A percentile compares a stretch with the other conserved stretches of the same genome.
Evolutionary conservation across 2,113 vertebrate genomes (phyloP).

Genomic region (Stigmatopora argus): DNA sequence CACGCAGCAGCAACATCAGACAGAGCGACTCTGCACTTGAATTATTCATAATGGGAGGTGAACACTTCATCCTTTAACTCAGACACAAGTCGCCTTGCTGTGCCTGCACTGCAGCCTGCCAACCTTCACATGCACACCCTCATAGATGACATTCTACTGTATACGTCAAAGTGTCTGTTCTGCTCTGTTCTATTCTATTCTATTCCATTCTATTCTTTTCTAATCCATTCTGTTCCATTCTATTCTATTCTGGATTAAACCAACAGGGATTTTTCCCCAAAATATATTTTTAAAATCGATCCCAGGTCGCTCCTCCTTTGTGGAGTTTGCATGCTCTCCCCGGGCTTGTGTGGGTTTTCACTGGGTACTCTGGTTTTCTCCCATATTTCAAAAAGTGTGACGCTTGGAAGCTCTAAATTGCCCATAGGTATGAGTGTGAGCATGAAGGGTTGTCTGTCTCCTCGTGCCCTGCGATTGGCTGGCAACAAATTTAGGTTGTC

Average conservation of each 20-base stretch:
- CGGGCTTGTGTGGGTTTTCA: too few relatives aligned
- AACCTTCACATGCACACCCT: slow-evolving; percentile 37
- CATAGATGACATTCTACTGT: slow-evolving; percentile 15
- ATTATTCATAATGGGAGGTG: slow-evolving; percentile 73
- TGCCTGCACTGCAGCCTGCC: slow-evolving; percentile 63
- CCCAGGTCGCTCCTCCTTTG: too few relatives aligned
- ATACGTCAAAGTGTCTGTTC: background rate
- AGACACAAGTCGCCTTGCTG: slow-evolving; percentile 63
- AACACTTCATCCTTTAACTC: slow-evolving; percentile 70
- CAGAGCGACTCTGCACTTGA: slow-evolving; percentile 61
- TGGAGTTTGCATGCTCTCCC: too few relatives aligned
- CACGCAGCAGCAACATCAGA: slow-evolving; percentile 63
- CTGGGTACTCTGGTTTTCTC: too few relatives aligned
- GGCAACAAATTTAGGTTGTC: too few relatives aligned
- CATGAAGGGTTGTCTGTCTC: too few relatives aligned
- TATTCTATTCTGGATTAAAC: background rate
- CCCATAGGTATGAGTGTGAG: too few relatives aligned
- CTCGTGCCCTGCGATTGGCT: too few relatives aligned
- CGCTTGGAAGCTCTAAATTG: too few relatives aligned
- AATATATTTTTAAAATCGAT: too few relatives aligned
- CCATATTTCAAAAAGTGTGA: too few relatives aligned
- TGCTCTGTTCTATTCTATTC: slow-evolving; percentile 6
- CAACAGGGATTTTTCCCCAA: too few relatives aligned
- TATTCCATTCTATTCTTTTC: slow-evolving; percentile 14
- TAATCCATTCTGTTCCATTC: background rate